These are phyloP conservation scores for Dendronephthya gigantea DNA, from an alignment of 64 coral and sea anemone genomes.

Conservation along the genomic window DNA sequence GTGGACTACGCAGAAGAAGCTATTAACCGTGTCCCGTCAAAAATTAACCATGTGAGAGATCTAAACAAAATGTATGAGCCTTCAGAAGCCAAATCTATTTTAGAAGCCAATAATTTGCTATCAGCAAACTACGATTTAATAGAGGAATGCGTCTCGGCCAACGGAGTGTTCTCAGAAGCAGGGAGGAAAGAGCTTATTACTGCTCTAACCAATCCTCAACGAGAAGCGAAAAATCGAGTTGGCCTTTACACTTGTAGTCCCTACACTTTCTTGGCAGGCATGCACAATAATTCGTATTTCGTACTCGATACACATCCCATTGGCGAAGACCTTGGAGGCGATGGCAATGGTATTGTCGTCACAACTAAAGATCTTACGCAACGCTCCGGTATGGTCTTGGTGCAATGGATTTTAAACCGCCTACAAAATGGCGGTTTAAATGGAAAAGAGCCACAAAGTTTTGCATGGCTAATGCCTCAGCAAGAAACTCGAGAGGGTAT, in stretches of 20 bases:
- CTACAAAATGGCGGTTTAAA: not conserved
- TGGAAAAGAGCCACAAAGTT: not conserved
- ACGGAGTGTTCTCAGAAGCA: not conserved
- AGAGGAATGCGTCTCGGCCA: not conserved
- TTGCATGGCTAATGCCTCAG: not conserved
- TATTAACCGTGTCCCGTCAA: not conserved
- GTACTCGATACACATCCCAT: not conserved
- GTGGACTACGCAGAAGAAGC: not conserved
- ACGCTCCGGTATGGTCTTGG: not conserved
- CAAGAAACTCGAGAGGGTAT: not conserved
- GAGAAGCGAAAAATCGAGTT: not conserved
- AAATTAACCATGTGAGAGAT: not conserved
- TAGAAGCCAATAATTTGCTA: not conserved
- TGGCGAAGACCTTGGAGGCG: not conserved
- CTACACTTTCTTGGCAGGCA: not conserved
- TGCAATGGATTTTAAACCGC: not conserved
- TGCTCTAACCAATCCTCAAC: not conserved
- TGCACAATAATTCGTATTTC: not conserved
- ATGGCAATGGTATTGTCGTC: too few species aligned
- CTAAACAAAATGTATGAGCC: not conserved
- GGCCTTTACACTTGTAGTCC: not conserved
- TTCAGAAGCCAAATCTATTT: conserved; percentile 4
- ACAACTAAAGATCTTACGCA: too few species aligned
- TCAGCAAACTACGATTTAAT: not conserved
- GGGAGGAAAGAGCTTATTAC: not conserved